These are phyloP conservation scores for Xanthia icteritia DNA, from an alignment of 2,888 invertebrate genomes.

Conservation along the genomic window DNA sequence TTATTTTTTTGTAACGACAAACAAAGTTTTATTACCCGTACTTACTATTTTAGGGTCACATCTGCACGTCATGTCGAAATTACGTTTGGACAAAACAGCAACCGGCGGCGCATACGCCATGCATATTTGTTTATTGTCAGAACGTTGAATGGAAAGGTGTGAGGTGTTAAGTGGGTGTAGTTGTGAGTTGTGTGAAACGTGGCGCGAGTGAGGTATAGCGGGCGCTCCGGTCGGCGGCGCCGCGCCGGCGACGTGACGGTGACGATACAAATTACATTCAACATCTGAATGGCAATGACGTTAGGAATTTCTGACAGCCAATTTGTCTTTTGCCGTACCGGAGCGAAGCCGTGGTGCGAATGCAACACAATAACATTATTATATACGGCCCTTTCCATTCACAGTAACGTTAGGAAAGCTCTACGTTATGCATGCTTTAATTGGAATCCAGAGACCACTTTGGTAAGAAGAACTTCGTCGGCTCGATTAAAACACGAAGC, in stretches of 20 bases:
- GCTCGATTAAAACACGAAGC: constrained; percentile 59
- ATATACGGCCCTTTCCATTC: constrained; percentile 49
- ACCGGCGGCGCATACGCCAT: constrained; percentile 46
- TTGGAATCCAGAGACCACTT: constrained; percentile 35
- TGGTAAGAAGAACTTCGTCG: constrained; percentile 40
- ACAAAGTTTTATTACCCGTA: constrained; percentile 34
- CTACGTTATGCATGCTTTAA: constrained; percentile 44
- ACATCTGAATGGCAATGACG: constrained; percentile 78
- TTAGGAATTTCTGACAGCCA: constrained; percentile 74
- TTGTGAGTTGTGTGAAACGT: constrained; percentile 62
- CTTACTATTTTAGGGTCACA: constrained; percentile 44
- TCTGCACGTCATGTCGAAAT: constrained; percentile 49
- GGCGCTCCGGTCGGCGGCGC: constrained; percentile 63
- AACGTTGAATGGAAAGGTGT: constrained; percentile 68
- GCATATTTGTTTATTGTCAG: constrained; percentile 65
- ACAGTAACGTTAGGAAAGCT: constrained; percentile 48
- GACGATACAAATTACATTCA: constrained; percentile 78
- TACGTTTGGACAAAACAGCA: constrained; percentile 53
- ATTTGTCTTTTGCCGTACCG: constrained; percentile 73
- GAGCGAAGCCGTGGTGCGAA: constrained; percentile 61
- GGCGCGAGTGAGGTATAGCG: constrained; percentile 67
- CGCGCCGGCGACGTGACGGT: constrained; percentile 64
- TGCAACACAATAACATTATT: constrained; percentile 67
- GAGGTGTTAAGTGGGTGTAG: constrained; percentile 64
- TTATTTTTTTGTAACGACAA: constrained; percentile 8